Evolutionary conservation across 2,797 vertebrate species (phyloP), one percentile per base, ranked within the genome.

Genomic region (Propithecus perrieri): DNA sequence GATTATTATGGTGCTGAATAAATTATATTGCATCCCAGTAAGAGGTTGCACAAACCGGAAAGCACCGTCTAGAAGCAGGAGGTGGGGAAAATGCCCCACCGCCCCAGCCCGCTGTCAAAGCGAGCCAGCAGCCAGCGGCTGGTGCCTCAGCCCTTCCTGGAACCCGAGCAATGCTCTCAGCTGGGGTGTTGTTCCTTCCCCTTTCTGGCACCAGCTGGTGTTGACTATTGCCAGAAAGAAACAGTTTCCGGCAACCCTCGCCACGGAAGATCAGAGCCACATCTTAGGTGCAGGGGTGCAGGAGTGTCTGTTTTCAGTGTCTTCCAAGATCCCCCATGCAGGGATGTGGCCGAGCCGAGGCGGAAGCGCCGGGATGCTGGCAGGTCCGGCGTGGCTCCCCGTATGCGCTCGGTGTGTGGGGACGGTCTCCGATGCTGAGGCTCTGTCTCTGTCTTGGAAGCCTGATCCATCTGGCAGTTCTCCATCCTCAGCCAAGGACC

Each of bases 401-500:
- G 41, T 10, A 22, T 14, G 0, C 11, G 17, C 43, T 46, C 18
- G 7, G 18, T 5, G 46, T 17, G 14, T 15, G 55, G 78, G 72
- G 43, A 24, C 63, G 5, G 3, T 43, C 69, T 93, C 86, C 61
- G 90, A 76, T 7, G 59, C 17, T 8, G 76, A 38, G 18, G 26
- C 17, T 67, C 10, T 0, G 3, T 35, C 48, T 65, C 88, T 1
- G 2, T 83, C 83, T 79, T 93, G 20, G 38, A 59, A 94, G 61
- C 33, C 74, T 2, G 28, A 4, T 76, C 86, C 89, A 72, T 89
- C 94, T 94, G 94, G 87, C 78, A 35, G 11, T 53, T 71, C 38
- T 94, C 48, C 63, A 50, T 89, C 50, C 85, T 67, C 59, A 87
- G 81, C 85, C 97, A 85, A 28, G 4, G 61, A 69, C 71, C 83